phyloP scores from a whole-genome alignment of 2,888 invertebrate species.

The Sinelater perroti region DNA sequence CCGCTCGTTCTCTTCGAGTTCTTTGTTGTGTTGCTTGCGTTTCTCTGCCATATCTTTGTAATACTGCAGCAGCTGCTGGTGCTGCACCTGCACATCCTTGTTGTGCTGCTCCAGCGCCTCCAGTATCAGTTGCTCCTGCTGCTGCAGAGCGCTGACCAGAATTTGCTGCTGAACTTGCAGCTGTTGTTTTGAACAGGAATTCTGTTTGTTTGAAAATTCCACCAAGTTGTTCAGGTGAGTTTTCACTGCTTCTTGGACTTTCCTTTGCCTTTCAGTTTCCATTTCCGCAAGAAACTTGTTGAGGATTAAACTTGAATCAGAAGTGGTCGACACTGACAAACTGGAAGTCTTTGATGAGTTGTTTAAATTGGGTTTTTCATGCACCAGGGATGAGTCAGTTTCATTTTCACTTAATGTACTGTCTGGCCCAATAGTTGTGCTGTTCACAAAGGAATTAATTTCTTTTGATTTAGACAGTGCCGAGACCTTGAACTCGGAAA shows the following conservation, averaged over 20 bases:
- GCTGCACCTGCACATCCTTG: constrained; percentile 63
- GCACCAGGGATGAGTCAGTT: background rate
- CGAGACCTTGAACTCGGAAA: constrained; percentile 65
- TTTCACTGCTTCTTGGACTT: constrained; percentile 55
- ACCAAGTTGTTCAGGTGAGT: constrained; percentile 55
- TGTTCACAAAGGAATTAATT: constrained; percentile 63
- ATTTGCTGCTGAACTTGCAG: constrained; percentile 55
- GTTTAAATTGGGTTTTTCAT: background rate
- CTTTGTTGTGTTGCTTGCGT: constrained; percentile 63
- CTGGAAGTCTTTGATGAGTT: background rate
- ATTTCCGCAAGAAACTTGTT: constrained; percentile 46
- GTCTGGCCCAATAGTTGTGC: constrained; percentile 66
- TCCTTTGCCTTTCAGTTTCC: constrained; percentile 49
- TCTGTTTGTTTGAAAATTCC: constrained; percentile 52
- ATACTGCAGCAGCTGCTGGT: constrained; percentile 63
- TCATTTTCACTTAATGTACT: constrained; percentile 25
- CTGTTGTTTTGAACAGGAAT: constrained; percentile 46
- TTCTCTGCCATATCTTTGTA: constrained; percentile 58
- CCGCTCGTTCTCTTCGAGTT: constrained; percentile 62
- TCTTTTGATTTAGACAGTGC: constrained; percentile 67
- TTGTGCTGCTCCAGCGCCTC: constrained; percentile 64
- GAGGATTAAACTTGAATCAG: background rate
- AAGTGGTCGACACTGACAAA: background rate
- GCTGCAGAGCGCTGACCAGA: constrained; percentile 59
- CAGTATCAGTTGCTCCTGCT: constrained; percentile 62